Evolutionary conservation across 1,140 invertebrate species (phyloP).

Genomic region (Papilio aristodemus): DNA sequence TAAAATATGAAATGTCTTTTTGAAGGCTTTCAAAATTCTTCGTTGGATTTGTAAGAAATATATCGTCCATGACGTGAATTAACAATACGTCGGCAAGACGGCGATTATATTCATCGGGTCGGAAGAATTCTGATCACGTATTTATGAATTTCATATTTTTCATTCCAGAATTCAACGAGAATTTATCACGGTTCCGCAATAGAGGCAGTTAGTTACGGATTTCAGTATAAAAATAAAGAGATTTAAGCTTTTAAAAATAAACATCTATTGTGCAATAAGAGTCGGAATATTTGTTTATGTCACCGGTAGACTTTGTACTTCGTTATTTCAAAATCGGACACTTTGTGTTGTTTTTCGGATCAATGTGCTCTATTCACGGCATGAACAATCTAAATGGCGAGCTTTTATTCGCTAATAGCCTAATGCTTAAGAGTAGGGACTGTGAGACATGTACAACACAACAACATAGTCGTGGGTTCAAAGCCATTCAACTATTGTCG

Average conservation of each 20-base stretch:
- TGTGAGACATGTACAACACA: no score
- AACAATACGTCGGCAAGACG: not conserved
- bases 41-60: not conserved
- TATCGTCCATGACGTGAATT: constrained; percentile 1
- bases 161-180: not conserved
- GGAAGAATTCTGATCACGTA: constrained; percentile 20
- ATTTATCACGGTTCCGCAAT: not conserved
- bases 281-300: no score
- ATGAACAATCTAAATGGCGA: no score
- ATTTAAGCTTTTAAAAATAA: not conserved
- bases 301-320: no score
- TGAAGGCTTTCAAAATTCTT: not conserved
- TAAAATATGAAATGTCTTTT: not conserved
- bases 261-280: no score
- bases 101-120: constrained; percentile 9
- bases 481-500: no score
- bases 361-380: no score
- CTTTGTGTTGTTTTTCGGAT: no score
- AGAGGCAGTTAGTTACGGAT: not conserved
- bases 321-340: no score
- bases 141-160: constrained; percentile 16
- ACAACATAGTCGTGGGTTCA: no score
- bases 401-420: no score
- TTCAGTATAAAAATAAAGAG: not conserved
- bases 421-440: no score